Conservation (phyloP, 2,797 vertebrate genomes). For the Chelonia mydas region DNA sequence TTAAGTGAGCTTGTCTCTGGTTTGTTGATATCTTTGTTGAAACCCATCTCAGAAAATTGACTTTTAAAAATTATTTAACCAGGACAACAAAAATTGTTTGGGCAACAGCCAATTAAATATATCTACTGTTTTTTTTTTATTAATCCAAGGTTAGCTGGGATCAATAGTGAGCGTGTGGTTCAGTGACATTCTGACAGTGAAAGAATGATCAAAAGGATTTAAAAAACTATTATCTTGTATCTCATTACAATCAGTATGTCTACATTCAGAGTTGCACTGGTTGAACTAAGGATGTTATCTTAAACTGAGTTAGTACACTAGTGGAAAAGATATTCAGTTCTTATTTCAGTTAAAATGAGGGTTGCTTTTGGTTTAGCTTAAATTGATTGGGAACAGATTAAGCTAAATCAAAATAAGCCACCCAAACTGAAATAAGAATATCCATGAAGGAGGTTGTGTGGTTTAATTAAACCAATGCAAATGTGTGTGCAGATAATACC, state of each 20-base stretch:
- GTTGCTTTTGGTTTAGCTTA: neutral
- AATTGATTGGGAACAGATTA: neutral
- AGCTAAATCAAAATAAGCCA: neutral
- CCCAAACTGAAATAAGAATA: neutral
- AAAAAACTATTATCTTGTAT: neutral
- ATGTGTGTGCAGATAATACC: neutral
- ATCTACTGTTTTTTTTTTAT: neutral
- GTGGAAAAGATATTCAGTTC: neutral
- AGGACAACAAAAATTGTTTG: neutral
- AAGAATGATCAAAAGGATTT: neutral
- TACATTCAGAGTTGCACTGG: constrained; percentile 1
- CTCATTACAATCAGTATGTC: neutral
- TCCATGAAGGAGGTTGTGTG: neutral
- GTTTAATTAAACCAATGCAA: neutral
- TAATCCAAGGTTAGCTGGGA: neutral
- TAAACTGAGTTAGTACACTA: neutral
- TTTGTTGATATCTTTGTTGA: neutral
- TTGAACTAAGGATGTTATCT: neutral
- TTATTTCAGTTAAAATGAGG: neutral
- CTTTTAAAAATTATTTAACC: neutral
- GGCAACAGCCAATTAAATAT: neutral
- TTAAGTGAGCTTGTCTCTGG: neutral
- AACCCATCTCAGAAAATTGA: neutral
- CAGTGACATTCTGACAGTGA: neutral
- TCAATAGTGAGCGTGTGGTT: neutral